Percentiles rank a stretch among this genome's conserved stretches.
phyloP scores from a whole-genome alignment of 1,140 invertebrate species.

The Potamilus streckersoni region DNA sequence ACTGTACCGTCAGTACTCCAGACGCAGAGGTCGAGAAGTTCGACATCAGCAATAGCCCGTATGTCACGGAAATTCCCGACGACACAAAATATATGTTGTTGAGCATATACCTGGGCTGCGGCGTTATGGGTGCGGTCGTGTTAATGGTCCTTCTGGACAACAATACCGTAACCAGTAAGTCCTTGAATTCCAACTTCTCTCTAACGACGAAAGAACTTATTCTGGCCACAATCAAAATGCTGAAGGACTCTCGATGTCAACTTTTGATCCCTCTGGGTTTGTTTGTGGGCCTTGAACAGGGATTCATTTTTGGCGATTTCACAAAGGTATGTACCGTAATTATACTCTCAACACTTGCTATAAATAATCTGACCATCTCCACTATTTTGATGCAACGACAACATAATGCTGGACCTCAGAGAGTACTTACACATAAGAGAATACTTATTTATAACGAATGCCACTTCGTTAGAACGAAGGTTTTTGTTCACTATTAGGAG shows the following conservation, averaged over 20 bases:
- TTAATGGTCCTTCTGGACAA: conserved; percentile 55
- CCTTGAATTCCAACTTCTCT: conserved; percentile 25
- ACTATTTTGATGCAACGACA: background rate
- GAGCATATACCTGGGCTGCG: conserved; percentile 58
- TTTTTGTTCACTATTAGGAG: no score
- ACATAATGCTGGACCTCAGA: background rate
- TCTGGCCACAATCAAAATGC: conserved; percentile 55
- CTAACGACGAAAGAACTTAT: conserved; percentile 48
- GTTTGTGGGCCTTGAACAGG: conserved; percentile 68
- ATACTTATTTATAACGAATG: no score
- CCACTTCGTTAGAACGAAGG: no score
- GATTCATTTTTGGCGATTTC: conserved; percentile 68
- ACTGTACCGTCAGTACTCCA: conserved; percentile 33
- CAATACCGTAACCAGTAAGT: conserved; percentile 25
- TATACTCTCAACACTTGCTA: no score
- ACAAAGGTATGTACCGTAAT: conserved; percentile 61
- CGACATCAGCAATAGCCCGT: conserved; percentile 34
- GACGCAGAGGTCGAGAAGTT: conserved; percentile 25
- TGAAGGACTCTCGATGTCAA: conserved; percentile 62
- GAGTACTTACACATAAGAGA: no score
- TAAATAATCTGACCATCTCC: no score
- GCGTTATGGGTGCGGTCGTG: conserved; percentile 57
- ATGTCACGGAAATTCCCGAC: conserved; percentile 40
- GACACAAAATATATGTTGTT: conserved; percentile 56
- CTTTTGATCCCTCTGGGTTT: conserved; percentile 65